Conservation (phyloP, 2,797 vertebrate genomes). For the Danio albolineatus region DNA sequence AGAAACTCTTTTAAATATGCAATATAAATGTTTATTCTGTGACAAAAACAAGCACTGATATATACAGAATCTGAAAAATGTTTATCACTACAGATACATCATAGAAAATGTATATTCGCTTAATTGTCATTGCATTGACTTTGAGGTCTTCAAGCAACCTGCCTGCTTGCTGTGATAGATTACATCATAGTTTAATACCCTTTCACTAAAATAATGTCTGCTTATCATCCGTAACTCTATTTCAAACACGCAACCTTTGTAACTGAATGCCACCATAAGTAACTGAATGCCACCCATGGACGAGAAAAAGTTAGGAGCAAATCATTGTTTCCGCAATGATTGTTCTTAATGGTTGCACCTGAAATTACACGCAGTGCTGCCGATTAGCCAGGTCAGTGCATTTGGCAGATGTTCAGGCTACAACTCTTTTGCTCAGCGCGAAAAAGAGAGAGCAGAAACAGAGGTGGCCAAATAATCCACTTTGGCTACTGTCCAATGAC, state of each 20-base stretch:
- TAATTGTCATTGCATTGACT: background rate
- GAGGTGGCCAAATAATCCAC: conserved; percentile 74
- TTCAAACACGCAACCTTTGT: background rate
- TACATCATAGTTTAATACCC: background rate
- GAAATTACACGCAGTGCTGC: conserved; percentile 70
- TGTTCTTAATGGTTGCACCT: conserved; percentile 74
- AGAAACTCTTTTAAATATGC: too few relatives aligned
- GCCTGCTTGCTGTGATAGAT: conserved; percentile 1
- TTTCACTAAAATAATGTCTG: background rate
- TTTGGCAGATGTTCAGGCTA: conserved; percentile 72
- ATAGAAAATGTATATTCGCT: background rate
- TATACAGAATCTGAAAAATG: background rate
- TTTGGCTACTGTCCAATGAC: conserved; percentile 73
- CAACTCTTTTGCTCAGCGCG: conserved; percentile 65
- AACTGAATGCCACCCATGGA: conserved; percentile 14
- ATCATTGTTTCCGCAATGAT: conserved; percentile 69
- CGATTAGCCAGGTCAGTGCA: conserved; percentile 75
- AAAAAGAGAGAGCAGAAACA: conserved; percentile 47
- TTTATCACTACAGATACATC: background rate
- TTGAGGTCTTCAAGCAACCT: background rate
- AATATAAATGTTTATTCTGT: too few relatives aligned
- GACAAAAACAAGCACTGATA: too few relatives aligned
- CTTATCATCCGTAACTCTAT: background rate
- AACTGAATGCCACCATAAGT: background rate
- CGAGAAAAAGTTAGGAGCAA: conserved; percentile 15